Evolutionary conservation across 2,113 vertebrate species (phyloP).

Genomic region (Excalfactoria chinensis): DNA sequence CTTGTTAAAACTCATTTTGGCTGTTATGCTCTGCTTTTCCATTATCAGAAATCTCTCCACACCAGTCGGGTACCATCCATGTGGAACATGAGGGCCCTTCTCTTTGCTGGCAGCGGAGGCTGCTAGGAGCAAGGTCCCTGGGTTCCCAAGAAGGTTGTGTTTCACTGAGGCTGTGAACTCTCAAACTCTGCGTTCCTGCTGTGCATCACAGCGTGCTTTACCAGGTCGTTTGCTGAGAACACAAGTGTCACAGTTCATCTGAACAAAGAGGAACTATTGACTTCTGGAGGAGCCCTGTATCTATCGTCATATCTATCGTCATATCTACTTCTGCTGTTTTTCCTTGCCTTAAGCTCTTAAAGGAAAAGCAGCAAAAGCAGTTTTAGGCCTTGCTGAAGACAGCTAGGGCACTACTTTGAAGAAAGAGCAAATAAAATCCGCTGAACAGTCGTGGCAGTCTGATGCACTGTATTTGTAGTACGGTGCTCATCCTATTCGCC

Average conservation of each 20-base stretch:
- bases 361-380: not conserved
- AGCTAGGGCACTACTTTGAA: not conserved
- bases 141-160: not conserved
- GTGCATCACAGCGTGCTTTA: not conserved
- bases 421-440: not conserved
- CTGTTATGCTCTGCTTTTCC: not conserved
- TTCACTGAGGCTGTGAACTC: not conserved
- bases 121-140: fast-evolving
- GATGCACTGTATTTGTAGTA: not conserved
- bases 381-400: not conserved
- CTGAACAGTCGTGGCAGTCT: not conserved
- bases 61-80: not conserved
- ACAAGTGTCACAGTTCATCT: not conserved
- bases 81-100: not conserved
- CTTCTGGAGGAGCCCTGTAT: not conserved
- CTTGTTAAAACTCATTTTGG: not conserved
- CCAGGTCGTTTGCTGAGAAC: not conserved
- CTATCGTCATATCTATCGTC: not conserved
- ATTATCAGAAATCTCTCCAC: fast-evolving
- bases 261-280: not conserved
- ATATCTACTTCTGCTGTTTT: not conserved
- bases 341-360: not conserved
- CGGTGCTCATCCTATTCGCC: not conserved
- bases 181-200: not conserved
- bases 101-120: not conserved